Evolutionary conservation across 2,888 invertebrate species (phyloP), one percentile per base, ranked within the genome.

Genomic region (Zaprionus bogoriensis): DNA sequence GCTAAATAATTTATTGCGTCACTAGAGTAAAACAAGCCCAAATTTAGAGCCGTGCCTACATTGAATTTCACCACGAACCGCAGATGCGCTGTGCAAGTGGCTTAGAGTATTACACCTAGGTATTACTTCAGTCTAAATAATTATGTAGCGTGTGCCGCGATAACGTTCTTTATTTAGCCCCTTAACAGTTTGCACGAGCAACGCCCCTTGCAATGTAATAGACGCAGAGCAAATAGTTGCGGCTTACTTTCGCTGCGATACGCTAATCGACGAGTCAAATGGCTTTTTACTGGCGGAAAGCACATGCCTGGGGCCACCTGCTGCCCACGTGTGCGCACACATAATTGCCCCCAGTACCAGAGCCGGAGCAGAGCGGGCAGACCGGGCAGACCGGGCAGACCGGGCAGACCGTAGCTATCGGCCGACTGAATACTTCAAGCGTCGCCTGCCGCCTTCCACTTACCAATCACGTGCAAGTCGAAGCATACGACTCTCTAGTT

Each of bases 241-340:
- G 10, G 38, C 6, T 27, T 47, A 38, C 4, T 25, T 25, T 54
- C 36, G 46, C 54, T 44, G 2, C 14, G 14, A 19, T 27, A 7
- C 45, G 55, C 52, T 53, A 74, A 74, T 62, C 60, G 61, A 42
- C 12, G 28, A n/a, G 38, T 20, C 38, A 2, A 5, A 5, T 12
- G 42, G 7, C 2, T n/a, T n/a, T n/a, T n/a, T n/a, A n/a, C n/a
- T n/a, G n/a, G n/a, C n/a, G n/a, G n/a, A n/a, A n/a, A n/a, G n/a
- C 30, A 12, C 39, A 55, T 52, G 41, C 32, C 38, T 51, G 20
- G 22, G 22, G 12, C 17, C 78, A 81, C 57, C 59, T 45, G 55
- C 61, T 55, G 59, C 12, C 76, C 75, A 66, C 85, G 85, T 79
- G 77, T 19, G 38, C 32, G 3, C 20, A 32, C 51, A 54, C 20